phyloP scores from a whole-genome alignment of 2,888 invertebrate species.

The Therioaphis trifolii region DNA sequence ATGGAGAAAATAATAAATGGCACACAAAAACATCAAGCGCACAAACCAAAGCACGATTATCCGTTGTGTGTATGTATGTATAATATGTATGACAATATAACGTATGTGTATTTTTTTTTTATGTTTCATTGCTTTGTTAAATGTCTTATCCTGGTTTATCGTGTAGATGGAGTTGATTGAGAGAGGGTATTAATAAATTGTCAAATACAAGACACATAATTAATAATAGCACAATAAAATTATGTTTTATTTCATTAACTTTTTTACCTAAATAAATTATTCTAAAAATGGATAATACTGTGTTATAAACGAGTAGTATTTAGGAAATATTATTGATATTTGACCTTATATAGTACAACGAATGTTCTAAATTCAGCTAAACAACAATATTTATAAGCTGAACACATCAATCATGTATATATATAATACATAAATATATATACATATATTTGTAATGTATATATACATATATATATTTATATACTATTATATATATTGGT shows the following conservation, averaged over 20 bases:
- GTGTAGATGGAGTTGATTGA: background rate
- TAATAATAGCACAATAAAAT: slow-evolving; percentile 60
- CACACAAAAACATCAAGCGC: slow-evolving; percentile 54
- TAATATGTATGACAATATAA: background rate
- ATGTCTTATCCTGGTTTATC: background rate
- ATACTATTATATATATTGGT: slow-evolving; percentile 35
- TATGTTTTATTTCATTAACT: slow-evolving; percentile 58
- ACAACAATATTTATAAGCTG: slow-evolving; percentile 61
- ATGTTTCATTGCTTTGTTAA: slow-evolving; percentile 20
- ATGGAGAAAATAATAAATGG: slow-evolving; percentile 41
- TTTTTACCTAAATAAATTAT: slow-evolving; percentile 58
- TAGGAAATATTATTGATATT: slow-evolving; percentile 63
- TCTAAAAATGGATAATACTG: slow-evolving; percentile 59
- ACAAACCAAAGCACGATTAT: slow-evolving; percentile 51
- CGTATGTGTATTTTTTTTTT: slow-evolving; percentile 2
- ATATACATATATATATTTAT: slow-evolving; percentile 22
- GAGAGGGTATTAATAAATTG: slow-evolving; percentile 21
- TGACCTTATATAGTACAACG: slow-evolving; percentile 59
- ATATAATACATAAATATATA: slow-evolving; percentile 45
- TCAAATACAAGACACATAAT: slow-evolving; percentile 41
- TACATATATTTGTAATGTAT: slow-evolving; percentile 13
- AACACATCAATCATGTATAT: slow-evolving; percentile 58
- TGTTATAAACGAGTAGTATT: slow-evolving; percentile 60
- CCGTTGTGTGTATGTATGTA: background rate
- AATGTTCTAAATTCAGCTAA: slow-evolving; percentile 60